Evolutionary conservation across 2,888 invertebrate genomes (phyloP).

Genomic region (Oasisia sp.): DNA sequence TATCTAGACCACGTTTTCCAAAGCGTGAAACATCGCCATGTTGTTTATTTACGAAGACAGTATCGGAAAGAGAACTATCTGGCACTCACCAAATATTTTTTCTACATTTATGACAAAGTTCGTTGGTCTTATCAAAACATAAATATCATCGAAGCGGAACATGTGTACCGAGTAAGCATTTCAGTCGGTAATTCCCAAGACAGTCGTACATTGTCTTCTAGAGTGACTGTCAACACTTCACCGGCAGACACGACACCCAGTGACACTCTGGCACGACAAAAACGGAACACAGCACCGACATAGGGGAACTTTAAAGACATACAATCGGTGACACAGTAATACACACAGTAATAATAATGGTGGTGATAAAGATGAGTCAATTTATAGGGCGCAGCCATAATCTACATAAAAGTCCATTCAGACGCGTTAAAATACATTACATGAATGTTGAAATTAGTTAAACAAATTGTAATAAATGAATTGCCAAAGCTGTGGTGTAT

Average conservation of each 20-base stretch:
- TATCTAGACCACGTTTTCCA: background rate
- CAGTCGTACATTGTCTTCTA: background rate
- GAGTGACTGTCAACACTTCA: background rate
- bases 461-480: too few relatives aligned
- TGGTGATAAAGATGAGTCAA: too few relatives aligned
- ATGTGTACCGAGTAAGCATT: background rate
- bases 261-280: background rate
- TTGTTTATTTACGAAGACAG: background rate
- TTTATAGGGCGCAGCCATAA: too few relatives aligned
- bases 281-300: background rate
- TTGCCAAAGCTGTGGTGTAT: too few relatives aligned
- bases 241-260: background rate
- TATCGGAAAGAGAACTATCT: background rate
- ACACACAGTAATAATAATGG: too few relatives aligned
- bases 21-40: background rate
- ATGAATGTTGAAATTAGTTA: too few relatives aligned
- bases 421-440: too few relatives aligned
- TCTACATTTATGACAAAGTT: background rate
- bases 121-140: background rate
- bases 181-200: background rate
- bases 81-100: background rate
- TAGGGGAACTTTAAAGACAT: too few relatives aligned
- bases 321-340: too few relatives aligned
- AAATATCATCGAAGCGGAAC: background rate
- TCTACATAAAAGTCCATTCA: too few relatives aligned